Conservation (phyloP, 2,888 invertebrate species). For the Mythimna loreyi region DNA sequence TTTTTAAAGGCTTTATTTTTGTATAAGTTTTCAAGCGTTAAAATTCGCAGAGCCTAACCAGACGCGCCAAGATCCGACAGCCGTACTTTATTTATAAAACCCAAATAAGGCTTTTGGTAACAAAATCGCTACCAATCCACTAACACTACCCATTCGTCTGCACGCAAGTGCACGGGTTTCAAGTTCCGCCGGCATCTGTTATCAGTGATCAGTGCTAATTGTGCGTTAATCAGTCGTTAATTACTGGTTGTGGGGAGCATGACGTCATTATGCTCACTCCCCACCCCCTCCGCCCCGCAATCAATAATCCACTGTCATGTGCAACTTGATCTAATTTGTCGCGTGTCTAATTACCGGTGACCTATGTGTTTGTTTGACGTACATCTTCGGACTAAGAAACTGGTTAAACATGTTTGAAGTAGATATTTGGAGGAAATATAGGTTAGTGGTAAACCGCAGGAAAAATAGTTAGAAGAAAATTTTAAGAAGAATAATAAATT, state of each 20-base stretch:
- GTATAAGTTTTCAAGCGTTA: too few species aligned
- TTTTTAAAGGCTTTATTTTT: too few species aligned
- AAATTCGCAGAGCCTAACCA: too few species aligned
- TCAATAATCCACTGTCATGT: slow-evolving; percentile 73
- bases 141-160: neutral
- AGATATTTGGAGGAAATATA: neutral
- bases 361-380: slow-evolving; percentile 32
- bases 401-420: neutral
- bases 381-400: slow-evolving; percentile 2
- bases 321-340: slow-evolving; percentile 77
- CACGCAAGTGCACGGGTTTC: slow-evolving; percentile 34
- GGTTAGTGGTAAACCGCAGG: too few species aligned
- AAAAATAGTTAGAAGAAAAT: too few species aligned
- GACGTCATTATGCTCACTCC: slow-evolving; percentile 74
- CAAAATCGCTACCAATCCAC: neutral
- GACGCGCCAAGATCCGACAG: too few species aligned
- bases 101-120: too few species aligned
- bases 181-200: slow-evolving; percentile 70
- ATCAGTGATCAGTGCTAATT: slow-evolving; percentile 82
- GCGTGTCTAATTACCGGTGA: slow-evolving; percentile 60
- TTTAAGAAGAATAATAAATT: neutral
- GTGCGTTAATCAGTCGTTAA: slow-evolving; percentile 84
- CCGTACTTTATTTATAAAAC: too few species aligned
- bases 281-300: slow-evolving; percentile 49
- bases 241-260: slow-evolving; percentile 73